Evolutionary conservation across 2,113 vertebrate species (phyloP), one percentile per base, ranked within the genome.

Genomic region (Baryphthengus martii): DNA sequence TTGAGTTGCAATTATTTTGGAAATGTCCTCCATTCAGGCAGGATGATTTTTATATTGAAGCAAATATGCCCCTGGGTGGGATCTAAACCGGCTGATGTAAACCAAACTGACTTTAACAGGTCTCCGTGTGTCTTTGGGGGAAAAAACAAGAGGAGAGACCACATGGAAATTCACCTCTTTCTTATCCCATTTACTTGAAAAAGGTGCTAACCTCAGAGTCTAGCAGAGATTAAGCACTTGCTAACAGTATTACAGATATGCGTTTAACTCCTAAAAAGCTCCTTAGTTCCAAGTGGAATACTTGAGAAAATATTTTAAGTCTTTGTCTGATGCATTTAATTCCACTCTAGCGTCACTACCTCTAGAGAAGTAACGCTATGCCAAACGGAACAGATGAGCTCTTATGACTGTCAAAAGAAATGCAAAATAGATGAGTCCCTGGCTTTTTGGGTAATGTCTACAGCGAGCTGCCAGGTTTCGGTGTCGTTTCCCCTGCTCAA

Each of bases 121-220:
- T 84, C 93, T 91, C 52, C 0, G 7, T 88, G 70, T 95, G 91
- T 88, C 95, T 95, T 73, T 88, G 79, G 88, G 94, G 79, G 35
- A 47, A 75, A 95, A 95, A 96, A 26, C 9, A 40, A 42, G 33
- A 12, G 49, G 35, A 59, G 74, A 58, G 72, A 39, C 28, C 79
- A 13, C 72, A 58, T 42, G 88, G 88, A 44, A 82, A 16, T 76
- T 78, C 88, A 35, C 28, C 52, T 78, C 76, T 45, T 55, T 13
- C 72, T 82, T 56, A 84, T 56, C 88, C 88, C 68, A 68, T 87
- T 88, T 63, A n/a, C 85, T 61, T 10, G 61, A 65, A 68, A 76
- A 85, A 95, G 88, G 95, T 35, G 96, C 76, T 87, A 92, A 81
- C 85, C 86, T 86, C 78, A 7, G 63, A 53, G 92, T 28, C 79